Evolutionary conservation across 2,797 vertebrate species (phyloP).

Genomic region (Lagodon rhomboides): DNA sequence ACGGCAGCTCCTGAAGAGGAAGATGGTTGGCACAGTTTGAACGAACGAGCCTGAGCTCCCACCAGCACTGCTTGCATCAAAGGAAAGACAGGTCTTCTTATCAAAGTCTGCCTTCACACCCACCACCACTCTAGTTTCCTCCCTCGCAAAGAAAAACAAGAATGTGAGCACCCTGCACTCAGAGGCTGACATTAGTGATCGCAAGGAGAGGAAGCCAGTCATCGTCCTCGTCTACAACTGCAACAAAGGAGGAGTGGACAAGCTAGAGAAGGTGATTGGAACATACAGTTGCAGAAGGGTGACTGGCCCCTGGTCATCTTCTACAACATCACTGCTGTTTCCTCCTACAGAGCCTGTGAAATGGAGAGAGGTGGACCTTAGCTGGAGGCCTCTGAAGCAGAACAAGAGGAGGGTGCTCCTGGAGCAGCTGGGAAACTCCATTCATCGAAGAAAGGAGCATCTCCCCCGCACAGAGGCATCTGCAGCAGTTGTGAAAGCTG

Average conservation of each 20-base stretch:
- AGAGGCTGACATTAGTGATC: background rate
- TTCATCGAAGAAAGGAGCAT: too few species aligned
- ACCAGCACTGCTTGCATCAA: rapidly evolving
- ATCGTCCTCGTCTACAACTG: background rate
- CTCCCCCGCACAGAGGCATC: too few species aligned
- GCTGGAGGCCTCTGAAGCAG: too few species aligned
- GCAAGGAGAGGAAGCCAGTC: background rate
- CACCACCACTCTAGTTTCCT: background rate
- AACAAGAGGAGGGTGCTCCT: too few species aligned
- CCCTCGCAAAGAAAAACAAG: background rate
- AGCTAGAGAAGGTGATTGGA: background rate
- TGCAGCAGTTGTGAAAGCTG: too few species aligned
- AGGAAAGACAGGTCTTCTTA: background rate
- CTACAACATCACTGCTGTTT: too few species aligned
- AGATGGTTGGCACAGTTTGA: background rate
- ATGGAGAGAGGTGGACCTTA: too few species aligned
- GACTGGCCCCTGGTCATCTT: too few species aligned
- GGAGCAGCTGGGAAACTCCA: too few species aligned
- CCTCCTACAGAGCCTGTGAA: too few species aligned
- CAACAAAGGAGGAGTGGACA: background rate
- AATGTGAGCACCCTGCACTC: background rate
- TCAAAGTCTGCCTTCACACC: background rate
- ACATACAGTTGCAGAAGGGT: too few species aligned
- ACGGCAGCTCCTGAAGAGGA: background rate
- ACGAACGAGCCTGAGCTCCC: slow-evolving; percentile 11